phyloP scores from a whole-genome alignment of 2,113 vertebrate species.

The Tapirus terrestris region DNA sequence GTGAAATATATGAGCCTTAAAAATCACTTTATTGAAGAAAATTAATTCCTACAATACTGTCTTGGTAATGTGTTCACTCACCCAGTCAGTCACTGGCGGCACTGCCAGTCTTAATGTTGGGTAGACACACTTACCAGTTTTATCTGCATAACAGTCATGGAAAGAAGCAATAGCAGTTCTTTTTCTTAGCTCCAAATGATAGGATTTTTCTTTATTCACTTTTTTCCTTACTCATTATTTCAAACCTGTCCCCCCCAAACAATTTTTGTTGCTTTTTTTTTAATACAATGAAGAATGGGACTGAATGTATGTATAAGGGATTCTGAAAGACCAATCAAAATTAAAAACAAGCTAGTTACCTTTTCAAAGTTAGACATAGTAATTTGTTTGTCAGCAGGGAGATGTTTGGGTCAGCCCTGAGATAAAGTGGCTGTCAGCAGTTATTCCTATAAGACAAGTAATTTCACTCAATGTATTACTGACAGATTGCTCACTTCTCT shows the following conservation, averaged over 20 bases:
- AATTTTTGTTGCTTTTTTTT: constrained; percentile 59
- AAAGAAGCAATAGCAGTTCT: constrained; percentile 80
- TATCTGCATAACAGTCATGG: constrained; percentile 90
- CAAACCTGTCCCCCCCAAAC: background rate
- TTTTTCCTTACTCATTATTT: constrained; percentile 30
- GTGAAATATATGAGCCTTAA: constrained; percentile 98
- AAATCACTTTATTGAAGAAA: constrained; percentile 96
- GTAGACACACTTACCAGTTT: constrained; percentile 90
- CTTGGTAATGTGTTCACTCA: constrained; percentile 94
- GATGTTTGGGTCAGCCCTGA: constrained; percentile 90
- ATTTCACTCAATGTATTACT: constrained; percentile 96
- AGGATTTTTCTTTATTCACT: constrained; percentile 63
- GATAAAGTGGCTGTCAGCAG: constrained; percentile 93
- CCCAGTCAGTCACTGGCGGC: constrained; percentile 89
- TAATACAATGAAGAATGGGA: constrained; percentile 65
- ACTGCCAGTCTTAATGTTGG: constrained; percentile 97
- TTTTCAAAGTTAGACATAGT: constrained; percentile 92
- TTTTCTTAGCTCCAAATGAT: constrained; percentile 65
- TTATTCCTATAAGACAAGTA: constrained; percentile 93
- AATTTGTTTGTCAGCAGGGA: constrained; percentile 98
- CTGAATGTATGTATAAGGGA: constrained; percentile 86
- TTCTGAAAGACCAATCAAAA: constrained; percentile 92
- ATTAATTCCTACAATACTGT: constrained; percentile 98
- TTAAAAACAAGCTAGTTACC: constrained; percentile 90
- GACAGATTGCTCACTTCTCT: constrained; percentile 98